phyloP scores from a whole-genome alignment of 2,888 invertebrate species.

The Helobdella robusta region DNA sequence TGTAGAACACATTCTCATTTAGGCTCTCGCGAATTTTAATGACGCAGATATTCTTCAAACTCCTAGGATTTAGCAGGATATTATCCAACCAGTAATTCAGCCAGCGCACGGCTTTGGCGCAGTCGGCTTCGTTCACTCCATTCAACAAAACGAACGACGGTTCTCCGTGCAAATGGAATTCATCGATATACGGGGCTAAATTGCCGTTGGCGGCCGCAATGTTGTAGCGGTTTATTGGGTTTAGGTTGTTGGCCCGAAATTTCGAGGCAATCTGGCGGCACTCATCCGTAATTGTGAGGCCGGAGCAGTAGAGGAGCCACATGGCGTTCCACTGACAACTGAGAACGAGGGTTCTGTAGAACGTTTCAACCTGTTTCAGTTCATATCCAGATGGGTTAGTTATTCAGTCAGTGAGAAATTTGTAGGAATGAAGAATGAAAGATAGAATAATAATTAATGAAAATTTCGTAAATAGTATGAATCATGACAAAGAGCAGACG shows the following conservation, averaged over 20 bases:
- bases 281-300: constrained; percentile 24
- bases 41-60: constrained; percentile 28
- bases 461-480: too few species aligned
- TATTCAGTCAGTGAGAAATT: too few species aligned
- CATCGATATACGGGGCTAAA: not conserved
- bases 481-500: too few species aligned
- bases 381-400: too few species aligned
- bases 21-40: constrained; percentile 23
- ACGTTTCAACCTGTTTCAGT: constrained; percentile 28
- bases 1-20: constrained; percentile 26
- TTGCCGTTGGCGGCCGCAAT: not conserved
- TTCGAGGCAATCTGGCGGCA: constrained; percentile 9
- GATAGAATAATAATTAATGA: too few species aligned
- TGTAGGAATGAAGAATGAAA: too few species aligned
- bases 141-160: not conserved
- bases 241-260: too few species aligned
- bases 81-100: constrained; percentile 23
- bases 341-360: constrained; percentile 27
- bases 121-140: too few species aligned
- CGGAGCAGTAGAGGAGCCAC: constrained; percentile 27
- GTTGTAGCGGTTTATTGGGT: not conserved
- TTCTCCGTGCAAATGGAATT: not conserved
- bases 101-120: not conserved
- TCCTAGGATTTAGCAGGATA: constrained; percentile 15
- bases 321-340: constrained; percentile 27